These are phyloP conservation scores for Ichneumoninae sp. DNA, from an alignment of 2,888 invertebrate species.

Conservation along the genomic window DNA sequence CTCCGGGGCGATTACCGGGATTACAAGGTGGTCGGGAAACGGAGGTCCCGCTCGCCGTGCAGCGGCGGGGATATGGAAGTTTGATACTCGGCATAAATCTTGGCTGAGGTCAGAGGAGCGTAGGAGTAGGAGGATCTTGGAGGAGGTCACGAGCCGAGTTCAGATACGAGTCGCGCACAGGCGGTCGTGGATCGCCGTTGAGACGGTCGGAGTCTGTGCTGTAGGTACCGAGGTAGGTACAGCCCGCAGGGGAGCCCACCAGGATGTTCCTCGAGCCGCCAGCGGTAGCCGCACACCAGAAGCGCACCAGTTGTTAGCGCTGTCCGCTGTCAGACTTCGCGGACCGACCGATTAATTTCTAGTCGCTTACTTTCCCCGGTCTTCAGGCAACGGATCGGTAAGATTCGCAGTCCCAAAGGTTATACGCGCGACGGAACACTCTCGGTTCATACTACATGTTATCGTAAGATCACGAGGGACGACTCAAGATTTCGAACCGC, in stretches of 20 bases:
- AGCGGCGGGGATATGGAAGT: constrained; percentile 38
- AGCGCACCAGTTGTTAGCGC: constrained; percentile 27
- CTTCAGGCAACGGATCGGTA: not conserved
- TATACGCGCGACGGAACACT: not conserved
- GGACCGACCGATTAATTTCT: constrained; percentile 6
- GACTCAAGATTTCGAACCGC: not conserved
- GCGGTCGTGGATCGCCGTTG: constrained; percentile 35
- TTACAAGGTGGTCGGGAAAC: constrained; percentile 20
- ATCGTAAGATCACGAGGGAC: constrained; percentile 5
- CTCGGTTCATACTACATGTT: not conserved
- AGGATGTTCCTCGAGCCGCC: constrained; percentile 31
- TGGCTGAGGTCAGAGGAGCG: constrained; percentile 21
- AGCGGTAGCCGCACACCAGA: constrained; percentile 4
- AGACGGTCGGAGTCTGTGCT: constrained; percentile 25
- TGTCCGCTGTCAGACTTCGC: constrained; percentile 11
- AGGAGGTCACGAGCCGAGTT: constrained; percentile 52
- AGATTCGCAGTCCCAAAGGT: not conserved
- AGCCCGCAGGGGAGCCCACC: constrained; percentile 29
- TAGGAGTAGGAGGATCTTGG: constrained; percentile 50
- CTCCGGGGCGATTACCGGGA: constrained; percentile 9
- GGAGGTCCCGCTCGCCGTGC: not conserved
- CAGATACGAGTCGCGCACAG: constrained; percentile 42
- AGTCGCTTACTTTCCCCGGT: not conserved
- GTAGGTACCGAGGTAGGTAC: constrained; percentile 29
- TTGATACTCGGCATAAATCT: constrained; percentile 58